phyloP scores from a whole-genome alignment of 2,113 vertebrate genomes.

The Xiphorhynchus elegans region DNA sequence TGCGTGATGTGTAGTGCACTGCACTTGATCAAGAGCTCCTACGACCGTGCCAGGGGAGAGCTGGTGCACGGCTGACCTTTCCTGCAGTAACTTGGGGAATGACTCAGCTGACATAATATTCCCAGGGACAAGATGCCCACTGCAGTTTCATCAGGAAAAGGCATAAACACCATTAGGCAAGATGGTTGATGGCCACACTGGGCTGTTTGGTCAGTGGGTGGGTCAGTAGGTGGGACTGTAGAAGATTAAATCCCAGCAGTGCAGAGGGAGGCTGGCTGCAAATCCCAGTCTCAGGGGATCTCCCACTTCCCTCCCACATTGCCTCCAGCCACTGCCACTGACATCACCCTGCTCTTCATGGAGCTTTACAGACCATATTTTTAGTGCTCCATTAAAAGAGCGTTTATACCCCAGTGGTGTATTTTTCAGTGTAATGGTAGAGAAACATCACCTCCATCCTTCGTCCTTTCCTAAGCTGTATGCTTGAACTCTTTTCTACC shows the following conservation, averaged over 20 bases:
- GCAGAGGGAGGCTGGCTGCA: neutral
- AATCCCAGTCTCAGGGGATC: neutral
- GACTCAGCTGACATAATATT: slow-evolving; percentile 42
- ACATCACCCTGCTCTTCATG: neutral
- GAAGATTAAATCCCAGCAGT: neutral
- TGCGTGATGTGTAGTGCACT: neutral
- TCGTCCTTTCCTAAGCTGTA: neutral
- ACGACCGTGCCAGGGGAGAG: neutral
- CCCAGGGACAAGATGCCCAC: neutral
- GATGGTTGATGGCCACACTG: neutral
- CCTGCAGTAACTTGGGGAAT: neutral
- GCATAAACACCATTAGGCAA: neutral
- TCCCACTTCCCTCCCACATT: neutral
- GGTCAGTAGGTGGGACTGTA: neutral
- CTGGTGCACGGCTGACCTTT: neutral
- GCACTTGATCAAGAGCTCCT: neutral
- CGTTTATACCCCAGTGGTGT: neutral
- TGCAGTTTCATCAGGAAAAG: neutral
- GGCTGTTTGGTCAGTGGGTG: neutral
- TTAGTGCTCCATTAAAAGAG: neutral
- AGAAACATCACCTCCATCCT: neutral
- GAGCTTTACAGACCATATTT: neutral
- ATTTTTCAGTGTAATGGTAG: neutral
- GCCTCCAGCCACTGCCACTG: neutral
- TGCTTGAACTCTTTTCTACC: neutral